Evolutionary conservation across 53 echinoderm and acorn worm species (phyloP).

Genomic region (Hippasteria phrygiana): DNA sequence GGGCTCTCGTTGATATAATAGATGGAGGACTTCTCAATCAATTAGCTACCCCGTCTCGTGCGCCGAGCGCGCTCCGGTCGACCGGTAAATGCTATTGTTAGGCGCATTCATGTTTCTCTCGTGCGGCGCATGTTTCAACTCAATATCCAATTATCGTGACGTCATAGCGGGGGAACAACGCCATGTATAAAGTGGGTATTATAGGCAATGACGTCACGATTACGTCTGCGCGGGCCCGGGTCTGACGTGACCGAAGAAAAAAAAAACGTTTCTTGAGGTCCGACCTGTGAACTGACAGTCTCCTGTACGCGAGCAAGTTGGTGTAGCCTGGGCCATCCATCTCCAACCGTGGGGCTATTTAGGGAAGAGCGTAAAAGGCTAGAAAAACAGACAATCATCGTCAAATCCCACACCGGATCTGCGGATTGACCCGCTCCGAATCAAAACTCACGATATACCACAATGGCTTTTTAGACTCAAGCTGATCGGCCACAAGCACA

Average conservation of each 20-base stretch:
- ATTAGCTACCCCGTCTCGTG: neutral
- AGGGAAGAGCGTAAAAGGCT: neutral
- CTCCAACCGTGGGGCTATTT: neutral
- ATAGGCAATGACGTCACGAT: constrained; percentile 47
- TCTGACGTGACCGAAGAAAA: constrained; percentile 28
- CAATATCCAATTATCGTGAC: constrained; percentile 46
- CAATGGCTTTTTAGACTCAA: no score
- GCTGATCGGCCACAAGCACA: no score
- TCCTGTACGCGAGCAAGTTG: neutral
- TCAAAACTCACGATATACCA: no score
- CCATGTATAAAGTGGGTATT: neutral
- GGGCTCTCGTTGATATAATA: constrained; percentile 15
- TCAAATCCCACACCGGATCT: neutral
- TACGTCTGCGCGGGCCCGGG: constrained; percentile 17
- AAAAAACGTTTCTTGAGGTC: constrained; percentile 15
- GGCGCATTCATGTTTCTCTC: constrained; percentile 19
- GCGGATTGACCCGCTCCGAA: neutral
- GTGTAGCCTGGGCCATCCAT: neutral
- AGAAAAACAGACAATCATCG: neutral
- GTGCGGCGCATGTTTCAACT: constrained; percentile 34
- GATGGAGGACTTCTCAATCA: neutral
- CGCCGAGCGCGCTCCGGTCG: neutral
- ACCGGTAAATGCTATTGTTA: neutral
- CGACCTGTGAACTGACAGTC: neutral
- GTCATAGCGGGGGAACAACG: constrained; percentile 17